Evolutionary conservation across 2,113 vertebrate species (phyloP).

Genomic region (Danio rerio): GRCz12tu NC_133194.1:15201501-15202000

Average conservation of each 20-base stretch:
- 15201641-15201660: constrained; percentile 67
- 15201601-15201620: constrained; percentile 78
- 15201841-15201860: constrained; percentile 80
- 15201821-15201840: constrained; percentile 69
- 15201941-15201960: constrained; percentile 73
- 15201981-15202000: constrained; percentile 75
- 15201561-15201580: constrained; percentile 70
- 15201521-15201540: background rate
- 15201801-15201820: constrained; percentile 60
- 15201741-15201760: constrained; percentile 58
- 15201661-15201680: constrained; percentile 82
- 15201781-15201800: constrained; percentile 64
- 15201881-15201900: constrained; percentile 69
- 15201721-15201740: constrained; percentile 65
- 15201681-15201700: constrained; percentile 77
- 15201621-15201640: constrained; percentile 75
- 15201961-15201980: constrained; percentile 62
- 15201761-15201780: constrained; percentile 72
- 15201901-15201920: constrained; percentile 78
- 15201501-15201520: background rate
- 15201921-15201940: constrained; percentile 69
- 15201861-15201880: constrained; percentile 75
- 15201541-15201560: constrained; percentile 77
- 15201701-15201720: constrained; percentile 62
- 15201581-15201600: constrained; percentile 76